These are phyloP conservation scores for Stenotaenia linearis DNA, from an alignment of 2,888 invertebrate species.

Conservation along the genomic window DNA sequence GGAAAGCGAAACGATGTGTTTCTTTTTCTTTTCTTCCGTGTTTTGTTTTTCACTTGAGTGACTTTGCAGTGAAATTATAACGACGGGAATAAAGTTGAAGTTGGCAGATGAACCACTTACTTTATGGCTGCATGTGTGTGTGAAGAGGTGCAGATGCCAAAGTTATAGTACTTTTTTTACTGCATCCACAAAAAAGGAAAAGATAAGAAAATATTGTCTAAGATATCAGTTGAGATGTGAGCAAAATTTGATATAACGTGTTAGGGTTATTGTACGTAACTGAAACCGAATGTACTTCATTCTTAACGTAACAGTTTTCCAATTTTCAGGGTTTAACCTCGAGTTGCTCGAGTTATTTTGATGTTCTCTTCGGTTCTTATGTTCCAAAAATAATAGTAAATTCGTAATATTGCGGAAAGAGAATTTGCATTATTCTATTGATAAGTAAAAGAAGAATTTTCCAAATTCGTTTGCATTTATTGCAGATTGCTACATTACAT, in stretches of 20 bases:
- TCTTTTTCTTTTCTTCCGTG: background rate
- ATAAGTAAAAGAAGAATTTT: too few relatives aligned
- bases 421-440: too few relatives aligned
- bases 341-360: background rate
- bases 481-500: too few relatives aligned
- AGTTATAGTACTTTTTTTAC: slow-evolving; percentile 8
- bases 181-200: slow-evolving; percentile 11
- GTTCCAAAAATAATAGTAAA: background rate
- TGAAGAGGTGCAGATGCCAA: slow-evolving; percentile 21
- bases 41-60: slow-evolving; percentile 26
- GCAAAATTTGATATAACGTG: slow-evolving; percentile 2
- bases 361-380: background rate
- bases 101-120: slow-evolving; percentile 26
- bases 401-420: too few relatives aligned
- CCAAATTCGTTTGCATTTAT: too few relatives aligned
- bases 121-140: slow-evolving; percentile 23
- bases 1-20: background rate
- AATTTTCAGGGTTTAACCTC: background rate
- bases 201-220: background rate
- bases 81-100: slow-evolving; percentile 13
- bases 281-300: background rate
- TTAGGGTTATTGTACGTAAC: background rate
- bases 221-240: slow-evolving; percentile 18
- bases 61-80: slow-evolving; percentile 24
- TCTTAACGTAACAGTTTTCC: background rate